Percentiles rank a stretch among this genome's conserved stretches.
These are phyloP conservation scores for Malacoctenus gilli DNA, from an alignment of 2,797 vertebrate genomes.

Conservation along the genomic window DNA sequence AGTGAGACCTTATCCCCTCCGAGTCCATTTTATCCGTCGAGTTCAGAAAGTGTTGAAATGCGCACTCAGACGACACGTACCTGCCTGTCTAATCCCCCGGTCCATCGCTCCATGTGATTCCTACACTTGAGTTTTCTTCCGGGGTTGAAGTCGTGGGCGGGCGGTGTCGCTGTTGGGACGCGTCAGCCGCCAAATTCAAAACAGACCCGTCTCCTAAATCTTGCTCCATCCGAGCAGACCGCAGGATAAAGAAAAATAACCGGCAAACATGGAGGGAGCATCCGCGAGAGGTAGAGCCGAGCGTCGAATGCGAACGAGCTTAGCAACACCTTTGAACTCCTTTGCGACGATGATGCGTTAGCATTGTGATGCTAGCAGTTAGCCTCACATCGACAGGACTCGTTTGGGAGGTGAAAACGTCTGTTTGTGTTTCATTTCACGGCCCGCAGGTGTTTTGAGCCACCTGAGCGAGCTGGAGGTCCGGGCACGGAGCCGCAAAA, in stretches of 20 bases:
- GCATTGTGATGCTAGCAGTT: slow-evolving; percentile 9
- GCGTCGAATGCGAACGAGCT: background rate
- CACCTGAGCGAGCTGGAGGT: slow-evolving; percentile 82
- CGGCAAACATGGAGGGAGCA: slow-evolving; percentile 36
- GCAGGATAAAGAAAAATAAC: background rate
- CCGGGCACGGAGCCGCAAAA: slow-evolving; percentile 31
- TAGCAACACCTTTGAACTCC: background rate
- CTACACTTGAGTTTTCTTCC: slow-evolving; percentile 74
- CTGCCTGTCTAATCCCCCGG: slow-evolving; percentile 14
- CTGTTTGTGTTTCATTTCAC: background rate
- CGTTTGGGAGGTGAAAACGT: slow-evolving; percentile 33
- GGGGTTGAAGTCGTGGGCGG: slow-evolving; percentile 33
- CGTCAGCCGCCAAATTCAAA: slow-evolving; percentile 61
- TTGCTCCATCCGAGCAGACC: background rate
- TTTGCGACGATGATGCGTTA: slow-evolving; percentile 5
- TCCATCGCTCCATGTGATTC: slow-evolving; percentile 30
- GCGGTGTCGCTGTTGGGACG: background rate
- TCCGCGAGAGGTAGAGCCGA: slow-evolving; percentile 36
- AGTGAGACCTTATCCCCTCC: background rate
- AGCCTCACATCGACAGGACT: background rate
- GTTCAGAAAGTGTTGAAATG: background rate
- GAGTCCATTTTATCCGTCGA: accelerated
- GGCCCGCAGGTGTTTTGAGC: slow-evolving; percentile 81
- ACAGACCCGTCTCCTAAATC: too few species aligned
- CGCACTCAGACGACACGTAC: too few species aligned